Evolutionary conservation across 2,797 vertebrate species (phyloP).

Genomic region (Chiroxiphia lanceolata): DNA sequence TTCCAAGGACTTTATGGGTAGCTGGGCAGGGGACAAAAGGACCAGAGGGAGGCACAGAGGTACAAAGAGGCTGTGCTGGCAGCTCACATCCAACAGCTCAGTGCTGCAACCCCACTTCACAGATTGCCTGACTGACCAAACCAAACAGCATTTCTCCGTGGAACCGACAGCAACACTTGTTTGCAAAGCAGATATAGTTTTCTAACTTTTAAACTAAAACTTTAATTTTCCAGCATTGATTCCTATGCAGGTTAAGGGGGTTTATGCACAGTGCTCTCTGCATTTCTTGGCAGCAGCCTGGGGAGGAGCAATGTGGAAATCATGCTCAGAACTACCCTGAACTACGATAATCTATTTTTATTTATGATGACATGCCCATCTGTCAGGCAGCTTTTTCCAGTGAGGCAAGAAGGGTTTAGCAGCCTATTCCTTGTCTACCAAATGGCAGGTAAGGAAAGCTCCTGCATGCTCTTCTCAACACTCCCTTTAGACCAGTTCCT

Average conservation of each 20-base stretch:
- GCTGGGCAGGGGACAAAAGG: not conserved
- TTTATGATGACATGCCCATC: slow-evolving; percentile 37
- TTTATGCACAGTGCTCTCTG: not conserved
- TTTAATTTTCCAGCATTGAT: not conserved
- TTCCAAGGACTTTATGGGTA: not conserved
- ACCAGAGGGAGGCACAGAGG: not conserved
- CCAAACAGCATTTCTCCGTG: not conserved
- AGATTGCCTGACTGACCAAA: not conserved
- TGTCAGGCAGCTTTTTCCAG: not conserved
- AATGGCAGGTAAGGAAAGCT: not conserved
- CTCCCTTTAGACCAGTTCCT: not conserved
- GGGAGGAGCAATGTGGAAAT: not conserved
- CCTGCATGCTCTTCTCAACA: not conserved
- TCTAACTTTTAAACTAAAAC: not conserved
- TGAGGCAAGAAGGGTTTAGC: not conserved
- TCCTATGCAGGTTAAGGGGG: not conserved
- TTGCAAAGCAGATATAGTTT: not conserved
- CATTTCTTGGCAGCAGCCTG: not conserved
- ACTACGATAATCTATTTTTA: slow-evolving; percentile 19
- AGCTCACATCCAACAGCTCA: not conserved
- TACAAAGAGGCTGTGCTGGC: not conserved
- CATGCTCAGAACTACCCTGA: not conserved
- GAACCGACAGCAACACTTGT: not conserved
- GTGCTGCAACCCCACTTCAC: not conserved
- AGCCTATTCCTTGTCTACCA: not conserved